Conservation (phyloP, 2,113 vertebrate genomes). For the Delphinus delphis region DNA sequence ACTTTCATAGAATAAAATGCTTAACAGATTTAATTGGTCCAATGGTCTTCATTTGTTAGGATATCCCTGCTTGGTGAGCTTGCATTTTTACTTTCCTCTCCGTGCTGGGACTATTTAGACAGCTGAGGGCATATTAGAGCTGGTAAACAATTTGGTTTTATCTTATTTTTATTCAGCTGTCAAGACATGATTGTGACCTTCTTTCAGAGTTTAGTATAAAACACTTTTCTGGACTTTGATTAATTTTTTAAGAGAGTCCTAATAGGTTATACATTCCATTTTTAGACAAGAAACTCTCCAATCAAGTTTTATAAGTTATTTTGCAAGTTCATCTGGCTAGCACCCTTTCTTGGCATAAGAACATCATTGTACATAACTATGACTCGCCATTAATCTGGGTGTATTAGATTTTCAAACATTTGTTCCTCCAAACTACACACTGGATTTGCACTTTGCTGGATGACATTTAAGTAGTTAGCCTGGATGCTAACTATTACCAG, state of each 20-base stretch:
- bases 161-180: constrained; percentile 47
- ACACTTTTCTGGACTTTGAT: constrained; percentile 33
- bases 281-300: background rate
- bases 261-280: background rate
- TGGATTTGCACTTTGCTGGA: constrained; percentile 52
- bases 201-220: constrained; percentile 50
- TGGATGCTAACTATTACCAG: constrained; percentile 35
- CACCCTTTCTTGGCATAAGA: constrained; percentile 29
- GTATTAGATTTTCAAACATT: constrained; percentile 68
- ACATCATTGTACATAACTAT: background rate
- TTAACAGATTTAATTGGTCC: constrained; percentile 16
- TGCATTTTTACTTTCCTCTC: background rate
- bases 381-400: constrained; percentile 49
- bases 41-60: constrained; percentile 2
- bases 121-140: background rate
- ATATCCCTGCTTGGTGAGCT: background rate
- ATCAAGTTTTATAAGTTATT: constrained; percentile 17
- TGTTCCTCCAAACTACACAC: constrained; percentile 28
- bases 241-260: constrained; percentile 30
- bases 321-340: constrained; percentile 49
- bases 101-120: constrained; percentile 33
- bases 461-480: constrained; percentile 65
- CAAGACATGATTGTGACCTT: constrained; percentile 59
- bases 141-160: constrained; percentile 47
- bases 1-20: constrained; percentile 12